These are phyloP conservation scores for Corticium candelabrum DNA, from an alignment of 37 sponge, comb jelly and placozoan species.

Conservation along the genomic window DNA sequence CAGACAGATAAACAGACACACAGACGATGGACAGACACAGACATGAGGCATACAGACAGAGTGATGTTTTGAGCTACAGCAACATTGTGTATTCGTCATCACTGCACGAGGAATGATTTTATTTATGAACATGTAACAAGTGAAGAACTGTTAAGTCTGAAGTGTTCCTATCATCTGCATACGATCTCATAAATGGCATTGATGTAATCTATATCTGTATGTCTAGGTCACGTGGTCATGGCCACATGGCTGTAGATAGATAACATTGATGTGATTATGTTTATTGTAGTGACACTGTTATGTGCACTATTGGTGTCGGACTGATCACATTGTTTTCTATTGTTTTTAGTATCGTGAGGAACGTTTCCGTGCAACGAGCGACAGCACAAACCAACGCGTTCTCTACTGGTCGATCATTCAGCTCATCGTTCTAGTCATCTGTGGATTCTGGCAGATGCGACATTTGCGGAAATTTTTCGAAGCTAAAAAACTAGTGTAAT, in stretches of 20 bases:
- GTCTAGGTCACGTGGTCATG: too few species aligned
- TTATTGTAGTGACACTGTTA: background rate
- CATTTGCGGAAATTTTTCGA: constrained; percentile 96
- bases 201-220: too few species aligned
- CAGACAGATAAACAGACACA: too few species aligned
- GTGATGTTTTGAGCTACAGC: too few species aligned
- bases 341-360: constrained; percentile 80
- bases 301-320: background rate
- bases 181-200: too few species aligned
- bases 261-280: too few species aligned
- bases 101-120: too few species aligned
- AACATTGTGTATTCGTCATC: too few species aligned
- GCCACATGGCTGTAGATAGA: too few species aligned
- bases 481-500: constrained; percentile 95
- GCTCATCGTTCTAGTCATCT: constrained; percentile 69
- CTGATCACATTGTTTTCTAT: background rate
- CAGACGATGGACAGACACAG: too few species aligned
- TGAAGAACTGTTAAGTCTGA: background rate
- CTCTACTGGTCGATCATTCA: constrained; percentile 97
- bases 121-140: too few species aligned
- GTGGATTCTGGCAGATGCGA: constrained; percentile 95
- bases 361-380: constrained; percentile 78
- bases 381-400: constrained; percentile 91
- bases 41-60: too few species aligned
- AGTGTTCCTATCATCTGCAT: background rate